Evolutionary conservation across 2,888 invertebrate species (phyloP).

Genomic region (Eulithis prunata): DNA sequence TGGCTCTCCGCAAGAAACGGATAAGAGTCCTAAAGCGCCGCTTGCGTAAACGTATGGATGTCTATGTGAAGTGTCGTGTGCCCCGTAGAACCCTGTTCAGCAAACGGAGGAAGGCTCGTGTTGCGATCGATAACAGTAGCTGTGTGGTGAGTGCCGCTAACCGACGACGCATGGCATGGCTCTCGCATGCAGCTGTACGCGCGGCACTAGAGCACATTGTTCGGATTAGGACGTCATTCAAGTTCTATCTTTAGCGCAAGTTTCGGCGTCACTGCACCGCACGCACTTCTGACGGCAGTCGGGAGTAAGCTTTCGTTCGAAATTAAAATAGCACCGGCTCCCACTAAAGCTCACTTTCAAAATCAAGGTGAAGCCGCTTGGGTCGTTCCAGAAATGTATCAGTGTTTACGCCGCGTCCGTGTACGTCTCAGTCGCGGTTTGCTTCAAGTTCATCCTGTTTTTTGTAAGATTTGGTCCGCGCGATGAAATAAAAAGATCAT

Average conservation of each 20-base stretch:
- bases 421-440: slow-evolving; percentile 57
- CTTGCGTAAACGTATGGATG: slow-evolving; percentile 74
- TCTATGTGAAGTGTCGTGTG: slow-evolving; percentile 78
- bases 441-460: slow-evolving; percentile 65
- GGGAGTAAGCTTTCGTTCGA: slow-evolving; percentile 72
- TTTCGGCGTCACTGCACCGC: slow-evolving; percentile 62
- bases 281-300: slow-evolving; percentile 70
- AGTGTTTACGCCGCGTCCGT: slow-evolving; percentile 64
- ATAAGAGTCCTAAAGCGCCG: slow-evolving; percentile 68
- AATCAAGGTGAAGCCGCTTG: slow-evolving; percentile 81
- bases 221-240: slow-evolving; percentile 37
- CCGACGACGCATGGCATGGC: slow-evolving; percentile 64
- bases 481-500: slow-evolving; percentile 55
- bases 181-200: slow-evolving; percentile 62
- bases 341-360: slow-evolving; percentile 77
- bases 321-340: slow-evolving; percentile 79
- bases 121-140: slow-evolving; percentile 68
- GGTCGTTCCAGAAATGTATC: slow-evolving; percentile 75
- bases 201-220: slow-evolving; percentile 49
- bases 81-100: slow-evolving; percentile 59
- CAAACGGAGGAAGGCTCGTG: slow-evolving; percentile 60
- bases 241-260: slow-evolving; percentile 65
- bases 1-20: slow-evolving; percentile 67
- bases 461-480: slow-evolving; percentile 48
- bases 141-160: slow-evolving; percentile 83